A percentile compares a stretch with the other conserved stretches of the same genome.
phyloP scores from a whole-genome alignment of 2,888 invertebrate genomes.

The Lepidocyrtinus sp. region DNA sequence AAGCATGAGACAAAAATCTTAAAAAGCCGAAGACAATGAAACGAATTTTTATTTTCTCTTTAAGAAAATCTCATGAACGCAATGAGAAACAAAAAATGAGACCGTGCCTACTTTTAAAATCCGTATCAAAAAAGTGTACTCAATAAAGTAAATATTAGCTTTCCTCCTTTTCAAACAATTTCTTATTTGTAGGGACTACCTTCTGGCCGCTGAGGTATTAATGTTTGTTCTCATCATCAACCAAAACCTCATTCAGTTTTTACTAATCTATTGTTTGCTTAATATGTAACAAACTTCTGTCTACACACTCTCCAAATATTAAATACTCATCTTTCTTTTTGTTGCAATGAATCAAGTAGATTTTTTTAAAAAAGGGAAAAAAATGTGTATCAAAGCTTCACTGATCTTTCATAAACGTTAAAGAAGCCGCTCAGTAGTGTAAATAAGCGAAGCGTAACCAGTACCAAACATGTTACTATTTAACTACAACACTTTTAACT shows the following conservation, averaged over 20 bases:
- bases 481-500: conserved; percentile 25
- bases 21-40: conserved; percentile 18
- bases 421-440: conserved; percentile 44
- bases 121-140: conserved; percentile 18
- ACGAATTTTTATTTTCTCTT: conserved; percentile 9
- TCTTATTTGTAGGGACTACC: not conserved
- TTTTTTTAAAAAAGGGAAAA: conserved; percentile 27
- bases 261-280: conserved; percentile 5
- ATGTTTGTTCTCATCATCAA: not conserved
- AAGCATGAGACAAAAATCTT: conserved; percentile 30
- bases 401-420: conserved; percentile 43
- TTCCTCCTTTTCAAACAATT: conserved; percentile 1
- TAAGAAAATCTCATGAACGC: too few species aligned
- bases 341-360: not conserved
- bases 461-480: conserved; percentile 44
- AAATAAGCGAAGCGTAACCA: conserved; percentile 61
- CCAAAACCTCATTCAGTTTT: conserved; percentile 1
- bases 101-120: not conserved
- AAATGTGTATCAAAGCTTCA: conserved; percentile 52
- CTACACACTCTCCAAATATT: not conserved
- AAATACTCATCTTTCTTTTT: too few species aligned
- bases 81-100: not conserved
- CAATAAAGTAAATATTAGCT: conserved; percentile 58
- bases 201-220: not conserved
- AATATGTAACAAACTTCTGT: conserved; percentile 4